phyloP scores from a whole-genome alignment of 2,113 vertebrate genomes.

The Halichoerus grypus region DNA sequence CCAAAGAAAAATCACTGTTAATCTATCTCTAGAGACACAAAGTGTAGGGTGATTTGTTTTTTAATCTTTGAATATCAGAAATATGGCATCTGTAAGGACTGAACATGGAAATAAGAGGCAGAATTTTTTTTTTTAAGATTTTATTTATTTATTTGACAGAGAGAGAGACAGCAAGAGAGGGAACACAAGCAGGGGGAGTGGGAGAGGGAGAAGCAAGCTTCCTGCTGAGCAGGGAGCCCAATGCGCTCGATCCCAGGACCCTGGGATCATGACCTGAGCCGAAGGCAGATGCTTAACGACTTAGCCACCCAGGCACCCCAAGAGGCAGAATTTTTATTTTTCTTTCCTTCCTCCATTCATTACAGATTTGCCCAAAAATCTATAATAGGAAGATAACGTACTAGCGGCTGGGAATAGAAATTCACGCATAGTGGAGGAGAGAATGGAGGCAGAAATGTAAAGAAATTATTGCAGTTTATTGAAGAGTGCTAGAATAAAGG shows the following conservation, averaged over 20 bases:
- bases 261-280: too few species aligned
- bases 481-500: background rate
- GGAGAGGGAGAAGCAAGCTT: too few species aligned
- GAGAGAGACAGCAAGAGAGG: too few species aligned
- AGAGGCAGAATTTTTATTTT: constrained; percentile 13
- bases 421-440: background rate
- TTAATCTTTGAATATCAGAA: constrained; percentile 3
- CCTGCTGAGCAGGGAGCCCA: too few species aligned
- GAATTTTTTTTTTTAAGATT: background rate
- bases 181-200: too few species aligned
- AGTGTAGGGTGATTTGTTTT: background rate
- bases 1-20: constrained; percentile 13
- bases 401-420: background rate
- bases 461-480: background rate
- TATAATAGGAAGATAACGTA: background rate
- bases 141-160: too few species aligned
- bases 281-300: too few species aligned
- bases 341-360: background rate
- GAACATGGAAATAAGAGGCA: background rate
- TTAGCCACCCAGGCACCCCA: too few species aligned
- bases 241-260: too few species aligned
- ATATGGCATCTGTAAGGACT: background rate
- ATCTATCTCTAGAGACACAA: background rate
- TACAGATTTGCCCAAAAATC: constrained; percentile 11
- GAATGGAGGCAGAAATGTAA: background rate